Base-by-base conservation (phyloP, 2,888 invertebrate genomes). In the Dasypolia templi region DNA sequence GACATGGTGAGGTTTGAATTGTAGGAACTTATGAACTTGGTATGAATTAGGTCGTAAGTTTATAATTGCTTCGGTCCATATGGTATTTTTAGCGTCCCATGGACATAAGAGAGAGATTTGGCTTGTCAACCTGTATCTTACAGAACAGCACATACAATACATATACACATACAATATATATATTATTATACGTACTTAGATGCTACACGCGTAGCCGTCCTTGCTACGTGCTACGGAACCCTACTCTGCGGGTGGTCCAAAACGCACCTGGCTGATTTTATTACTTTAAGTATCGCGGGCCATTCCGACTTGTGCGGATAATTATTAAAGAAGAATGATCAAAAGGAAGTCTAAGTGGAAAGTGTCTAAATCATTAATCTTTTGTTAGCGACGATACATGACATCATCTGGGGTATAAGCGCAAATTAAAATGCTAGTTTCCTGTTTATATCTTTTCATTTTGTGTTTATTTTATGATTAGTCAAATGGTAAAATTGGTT, bases 371-470 rank as follows among this genome's bases (percentile, higher is more conserved):
- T 82, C 78, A 82, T 82, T 77, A 64, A 39, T 42, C 64, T 89
- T 91, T 87, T 91, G 88, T 86, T 59, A 22, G 62, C 84, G 91
- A 89, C 53, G 86, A 87, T 93, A 93, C 92, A 91, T 94, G 93
- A 93, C 93, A 93, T 94, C 94, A 94, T 92, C 90, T 91, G 89
- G 91, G 90, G 90, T 92, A 89, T 89, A 91, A 91, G 90, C 89
- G 89, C 91, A 91, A 93, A 93, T 93, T 93, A 92, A 92, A 93
- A 93, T 92, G 91, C 93, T 92, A 92, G 93, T 93, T 93, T 93
- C 90, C 90, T 92, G 91, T 92, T 92, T 91, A 90, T 91, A 90
- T 89, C 89, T 90, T 92, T 91, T 91, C 91, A 92, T 90, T 89
- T 89, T 80, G 89, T 90, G 88, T 91, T 91, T 89, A 90, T 91